phyloP scores from a whole-genome alignment of 1,140 invertebrate genomes.

The Pseudomyrmex concolor region DNA sequence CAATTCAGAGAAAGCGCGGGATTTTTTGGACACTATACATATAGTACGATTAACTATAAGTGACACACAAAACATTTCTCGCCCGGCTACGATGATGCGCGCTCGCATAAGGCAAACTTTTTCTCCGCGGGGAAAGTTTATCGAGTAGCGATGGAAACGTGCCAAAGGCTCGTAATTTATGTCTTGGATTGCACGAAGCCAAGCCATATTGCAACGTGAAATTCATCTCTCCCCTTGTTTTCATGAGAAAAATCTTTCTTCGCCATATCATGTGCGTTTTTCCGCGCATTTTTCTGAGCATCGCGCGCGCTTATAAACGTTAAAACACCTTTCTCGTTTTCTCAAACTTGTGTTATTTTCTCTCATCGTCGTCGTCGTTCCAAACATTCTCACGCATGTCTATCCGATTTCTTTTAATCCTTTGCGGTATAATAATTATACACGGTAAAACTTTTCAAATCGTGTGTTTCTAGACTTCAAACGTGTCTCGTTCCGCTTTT shows the following conservation, averaged over 20 bases:
- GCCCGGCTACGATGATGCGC: constrained; percentile 14
- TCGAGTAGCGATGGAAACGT: constrained; percentile 40
- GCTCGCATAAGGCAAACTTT: constrained; percentile 40
- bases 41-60: constrained; percentile 7
- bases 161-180: constrained; percentile 28
- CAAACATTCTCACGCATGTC: neutral
- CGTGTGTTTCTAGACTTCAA: neutral
- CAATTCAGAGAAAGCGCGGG: constrained; percentile 4
- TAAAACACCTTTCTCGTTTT: constrained; percentile 27
- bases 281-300: neutral
- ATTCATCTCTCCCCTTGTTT: constrained; percentile 14
- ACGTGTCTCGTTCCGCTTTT: constrained; percentile 29
- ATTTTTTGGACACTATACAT: constrained; percentile 4
- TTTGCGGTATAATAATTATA: constrained; percentile 4
- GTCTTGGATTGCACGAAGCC: constrained; percentile 8
- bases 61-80: neutral
- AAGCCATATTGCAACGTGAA: constrained; percentile 15
- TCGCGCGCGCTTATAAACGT: constrained; percentile 1
- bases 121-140: constrained; percentile 55
- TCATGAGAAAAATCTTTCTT: neutral
- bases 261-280: neutral
- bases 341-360: neutral
- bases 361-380: neutral
- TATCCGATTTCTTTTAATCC: constrained; percentile 5
- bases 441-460: neutral